Percentiles rank a stretch among this genome's conserved stretches.
Evolutionary conservation across 2,888 invertebrate genomes (phyloP).

Genomic region (Notodromas monacha): DNA sequence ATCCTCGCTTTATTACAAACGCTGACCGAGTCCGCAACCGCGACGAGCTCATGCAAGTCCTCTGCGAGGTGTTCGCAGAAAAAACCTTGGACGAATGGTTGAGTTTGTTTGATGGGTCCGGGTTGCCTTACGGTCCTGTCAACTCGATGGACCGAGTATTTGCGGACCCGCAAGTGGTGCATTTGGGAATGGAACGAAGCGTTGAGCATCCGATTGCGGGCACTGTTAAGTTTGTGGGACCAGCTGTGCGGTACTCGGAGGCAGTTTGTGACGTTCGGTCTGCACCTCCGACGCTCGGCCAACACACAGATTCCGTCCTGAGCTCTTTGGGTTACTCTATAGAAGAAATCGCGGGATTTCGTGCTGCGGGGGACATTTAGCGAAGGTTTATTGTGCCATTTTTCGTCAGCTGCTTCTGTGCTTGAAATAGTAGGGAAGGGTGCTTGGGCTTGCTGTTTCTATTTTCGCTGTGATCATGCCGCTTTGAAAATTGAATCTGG

Average conservation of each 20-base stretch:
- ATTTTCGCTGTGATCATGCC: too few species aligned
- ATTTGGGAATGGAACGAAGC: conserved; percentile 34
- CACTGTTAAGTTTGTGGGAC: conserved; percentile 39
- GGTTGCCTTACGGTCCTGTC: conserved; percentile 63
- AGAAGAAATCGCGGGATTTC: too few species aligned
- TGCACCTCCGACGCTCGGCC: conserved; percentile 51
- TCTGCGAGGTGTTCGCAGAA: conserved; percentile 25
- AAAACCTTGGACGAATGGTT: conserved; percentile 43
- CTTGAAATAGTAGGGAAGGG: too few species aligned
- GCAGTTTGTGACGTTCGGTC: conserved; percentile 31
- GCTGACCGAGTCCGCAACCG: conserved; percentile 39
- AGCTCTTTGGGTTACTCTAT: too few species aligned
- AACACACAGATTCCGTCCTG: conserved; percentile 51
- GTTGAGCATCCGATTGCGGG: conserved; percentile 34
- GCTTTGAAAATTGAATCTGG: too few species aligned
- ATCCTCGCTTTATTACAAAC: conserved; percentile 36
- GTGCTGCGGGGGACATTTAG: too few species aligned
- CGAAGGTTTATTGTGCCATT: too few species aligned
- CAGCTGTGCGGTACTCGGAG: conserved; percentile 46
- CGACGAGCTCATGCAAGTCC: conserved; percentile 25
- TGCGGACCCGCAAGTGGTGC: conserved; percentile 44
- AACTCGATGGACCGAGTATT: conserved; percentile 59
- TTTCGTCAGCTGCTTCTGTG: too few species aligned
- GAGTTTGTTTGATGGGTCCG: conserved; percentile 28
- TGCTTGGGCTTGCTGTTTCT: too few species aligned